These are phyloP conservation scores for Saguinus midas DNA, from an alignment of 2,113 vertebrate genomes.

Conservation along the genomic window DNA sequence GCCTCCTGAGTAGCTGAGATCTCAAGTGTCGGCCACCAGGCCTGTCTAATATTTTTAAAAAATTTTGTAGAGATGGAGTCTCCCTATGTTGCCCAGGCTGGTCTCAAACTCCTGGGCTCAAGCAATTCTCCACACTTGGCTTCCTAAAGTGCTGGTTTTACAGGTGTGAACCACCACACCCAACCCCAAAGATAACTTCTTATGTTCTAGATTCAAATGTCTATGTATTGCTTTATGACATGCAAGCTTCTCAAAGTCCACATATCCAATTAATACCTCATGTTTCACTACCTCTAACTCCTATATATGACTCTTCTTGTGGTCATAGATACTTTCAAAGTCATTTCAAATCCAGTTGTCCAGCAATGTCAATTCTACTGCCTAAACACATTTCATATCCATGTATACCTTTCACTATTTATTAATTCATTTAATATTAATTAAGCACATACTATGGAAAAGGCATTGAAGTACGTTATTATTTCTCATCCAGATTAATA, in stretches of 20 bases:
- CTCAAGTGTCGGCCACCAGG: too few relatives aligned
- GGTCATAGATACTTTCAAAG: background rate
- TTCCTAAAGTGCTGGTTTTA: too few relatives aligned
- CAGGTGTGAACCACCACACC: too few relatives aligned
- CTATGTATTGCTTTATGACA: background rate
- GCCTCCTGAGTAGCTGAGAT: too few relatives aligned
- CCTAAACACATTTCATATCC: background rate
- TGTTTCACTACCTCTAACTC: background rate
- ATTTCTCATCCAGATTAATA: slow-evolving; percentile 25
- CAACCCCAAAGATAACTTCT: background rate
- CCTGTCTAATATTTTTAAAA: too few relatives aligned
- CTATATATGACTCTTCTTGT: background rate
- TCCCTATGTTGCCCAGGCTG: too few relatives aligned
- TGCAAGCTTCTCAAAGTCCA: background rate
- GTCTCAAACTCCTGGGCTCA: too few relatives aligned
- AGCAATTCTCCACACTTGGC: too few relatives aligned
- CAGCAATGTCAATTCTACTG: background rate
- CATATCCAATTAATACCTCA: background rate
- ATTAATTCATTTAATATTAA: background rate
- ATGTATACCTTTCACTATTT: background rate
- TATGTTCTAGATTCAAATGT: background rate
- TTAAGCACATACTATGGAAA: background rate
- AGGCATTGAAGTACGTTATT: slow-evolving; percentile 2
- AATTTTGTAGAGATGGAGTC: too few relatives aligned
- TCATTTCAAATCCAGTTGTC: background rate